Percentiles rank a stretch among this genome's conserved stretches.
These are phyloP conservation scores for Acyrthosiphon pisum DNA, from an alignment of 1,140 invertebrate species.

Conservation along the genomic window DNA sequence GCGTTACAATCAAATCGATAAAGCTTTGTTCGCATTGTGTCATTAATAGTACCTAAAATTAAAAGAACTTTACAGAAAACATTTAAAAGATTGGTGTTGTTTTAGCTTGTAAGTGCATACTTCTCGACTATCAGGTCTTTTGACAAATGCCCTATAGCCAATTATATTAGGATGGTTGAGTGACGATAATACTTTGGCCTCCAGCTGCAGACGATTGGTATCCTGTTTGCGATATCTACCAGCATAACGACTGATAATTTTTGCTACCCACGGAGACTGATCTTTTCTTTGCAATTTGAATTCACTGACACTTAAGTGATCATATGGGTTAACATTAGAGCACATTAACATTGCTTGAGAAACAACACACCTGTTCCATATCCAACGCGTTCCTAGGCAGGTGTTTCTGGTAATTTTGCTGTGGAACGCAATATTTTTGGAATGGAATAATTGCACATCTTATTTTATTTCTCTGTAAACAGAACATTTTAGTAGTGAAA, in stretches of 20 bases:
- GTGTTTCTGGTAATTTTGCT: conserved; percentile 72
- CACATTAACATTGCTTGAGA: neutral
- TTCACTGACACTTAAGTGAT: conserved; percentile 74
- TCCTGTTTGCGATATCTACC: conserved; percentile 60
- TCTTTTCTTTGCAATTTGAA: conserved; percentile 78
- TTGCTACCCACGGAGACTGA: conserved; percentile 83
- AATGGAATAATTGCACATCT: neutral
- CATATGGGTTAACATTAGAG: neutral
- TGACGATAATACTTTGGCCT: conserved; percentile 74
- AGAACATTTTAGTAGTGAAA: neutral
- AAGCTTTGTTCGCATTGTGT: conserved; percentile 66
- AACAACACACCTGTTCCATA: conserved; percentile 75
- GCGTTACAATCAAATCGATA: conserved; percentile 76
- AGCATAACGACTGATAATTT: conserved; percentile 69
- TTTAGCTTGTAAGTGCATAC: conserved; percentile 19
- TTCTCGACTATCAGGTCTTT: conserved; percentile 66
- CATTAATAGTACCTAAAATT: conserved; percentile 62
- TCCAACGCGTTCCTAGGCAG: conserved; percentile 73
- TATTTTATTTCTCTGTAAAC: neutral
- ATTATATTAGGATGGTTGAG: conserved; percentile 85
- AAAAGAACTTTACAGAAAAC: neutral
- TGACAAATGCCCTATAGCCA: conserved; percentile 76
- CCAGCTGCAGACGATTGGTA: conserved; percentile 70
- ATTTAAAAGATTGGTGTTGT: neutral
- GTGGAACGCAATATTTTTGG: conserved; percentile 59